Evolutionary conservation across 2,797 vertebrate species (phyloP), one percentile per base, ranked within the genome.

Genomic region (Bradypodion ventrale): DNA sequence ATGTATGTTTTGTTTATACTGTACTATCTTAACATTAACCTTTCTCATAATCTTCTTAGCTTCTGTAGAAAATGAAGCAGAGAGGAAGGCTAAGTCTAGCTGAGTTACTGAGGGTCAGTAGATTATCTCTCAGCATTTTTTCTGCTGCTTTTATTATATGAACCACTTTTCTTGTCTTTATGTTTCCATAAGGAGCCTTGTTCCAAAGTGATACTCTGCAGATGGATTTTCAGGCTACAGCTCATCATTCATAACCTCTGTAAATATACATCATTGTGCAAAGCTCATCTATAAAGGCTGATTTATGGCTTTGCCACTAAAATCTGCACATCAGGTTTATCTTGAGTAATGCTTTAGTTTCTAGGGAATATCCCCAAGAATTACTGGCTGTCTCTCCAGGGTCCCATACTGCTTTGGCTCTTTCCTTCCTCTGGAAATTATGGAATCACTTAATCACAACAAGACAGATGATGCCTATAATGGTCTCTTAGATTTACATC

Each of bases 321-420:
- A 90, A 91, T 89, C 92, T 91, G 87, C 91, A 91, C 89, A 93
- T 92, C 87, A 86, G 85, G 88, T 92, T 94, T 92, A 92, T 87
- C 89, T 89, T 93, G 93, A 93, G 92, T 90, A 93, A 93, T 93
- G 79, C 8, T 68, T 72, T 75, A 91, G 86, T 89, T 87, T 63
- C 56, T 84, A 84, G 87, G 70, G 77, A 87, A 88, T 85, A 83
- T 91, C 93, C 87, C 90, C 89, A 93, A 91, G 91, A 91, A 94
- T 92, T 92, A 92, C 93, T 89, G 89, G 87, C 87, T 91, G 78
- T 56, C 87, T 92, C 90, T 93, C 89, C 0, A 90, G 93, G 89
- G 93, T 87, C 89, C 86, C 88, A 87, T 89, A 89, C 86, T 63
- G 93, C 92, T 91, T 89, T 73, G 75, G 86, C 69, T 85, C 32